phyloP scores from a whole-genome alignment of 1,140 invertebrate species.

The Drosophila chauvacae region DNA sequence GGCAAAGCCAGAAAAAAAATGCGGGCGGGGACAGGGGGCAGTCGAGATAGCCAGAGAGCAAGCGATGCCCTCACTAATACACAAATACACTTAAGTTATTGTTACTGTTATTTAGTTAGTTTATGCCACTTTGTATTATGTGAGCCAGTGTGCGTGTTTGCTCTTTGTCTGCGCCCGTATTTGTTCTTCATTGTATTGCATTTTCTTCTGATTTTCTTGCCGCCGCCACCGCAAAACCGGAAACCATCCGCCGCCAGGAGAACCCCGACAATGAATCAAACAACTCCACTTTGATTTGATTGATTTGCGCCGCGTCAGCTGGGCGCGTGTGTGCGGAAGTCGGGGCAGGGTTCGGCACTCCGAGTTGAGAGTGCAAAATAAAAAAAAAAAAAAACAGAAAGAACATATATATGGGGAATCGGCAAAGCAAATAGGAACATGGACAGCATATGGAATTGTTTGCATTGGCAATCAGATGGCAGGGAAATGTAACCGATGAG shows the following conservation, averaged over 20 bases:
- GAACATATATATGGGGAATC: conserved; percentile 16
- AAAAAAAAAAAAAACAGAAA: conserved; percentile 15
- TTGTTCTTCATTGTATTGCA: conserved; percentile 78
- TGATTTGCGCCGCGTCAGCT: conserved; percentile 81
- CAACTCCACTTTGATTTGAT: conserved; percentile 79
- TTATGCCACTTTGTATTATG: conserved; percentile 80
- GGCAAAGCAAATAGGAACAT: conserved; percentile 49
- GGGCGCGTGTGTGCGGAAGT: conserved; percentile 56
- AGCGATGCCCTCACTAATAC: conserved; percentile 63
- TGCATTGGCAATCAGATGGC: conserved; percentile 43
- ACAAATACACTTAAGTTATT: conserved; percentile 82
- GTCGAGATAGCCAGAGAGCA: conserved; percentile 31
- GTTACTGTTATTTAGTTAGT: conserved; percentile 83
- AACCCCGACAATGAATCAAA: conserved; percentile 50
- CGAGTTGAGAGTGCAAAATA: conserved; percentile 37
- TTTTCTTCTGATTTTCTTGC: conserved; percentile 69
- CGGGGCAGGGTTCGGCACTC: conserved; percentile 4
- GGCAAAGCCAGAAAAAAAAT: neutral
- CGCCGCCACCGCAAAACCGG: conserved; percentile 35
- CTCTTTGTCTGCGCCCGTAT: conserved; percentile 71
- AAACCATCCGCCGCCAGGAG: conserved; percentile 33
- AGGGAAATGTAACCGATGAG: neutral
- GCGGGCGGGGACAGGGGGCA: neutral
- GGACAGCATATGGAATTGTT: conserved; percentile 54
- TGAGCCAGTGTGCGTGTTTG: conserved; percentile 36